A percentile compares a stretch with the other conserved stretches of the same genome.
Evolutionary conservation across 2,888 invertebrate genomes (phyloP).

Genomic region (Thymelicus lineola): DNA sequence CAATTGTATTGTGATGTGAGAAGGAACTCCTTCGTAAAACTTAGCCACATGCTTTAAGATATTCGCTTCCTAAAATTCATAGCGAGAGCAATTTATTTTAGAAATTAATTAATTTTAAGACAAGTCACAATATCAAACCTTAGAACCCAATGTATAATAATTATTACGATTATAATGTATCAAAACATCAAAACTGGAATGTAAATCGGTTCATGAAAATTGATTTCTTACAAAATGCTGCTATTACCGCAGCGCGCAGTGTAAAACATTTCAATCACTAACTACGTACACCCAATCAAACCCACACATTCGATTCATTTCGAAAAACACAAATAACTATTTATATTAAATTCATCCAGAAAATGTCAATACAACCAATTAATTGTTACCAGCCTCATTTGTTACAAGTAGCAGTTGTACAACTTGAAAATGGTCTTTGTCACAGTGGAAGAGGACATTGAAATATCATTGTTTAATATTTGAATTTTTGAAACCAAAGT

Average conservation of each 20-base stretch:
- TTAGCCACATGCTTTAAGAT: constrained; percentile 45
- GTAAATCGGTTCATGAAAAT: constrained; percentile 55
- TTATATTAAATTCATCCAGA: background rate
- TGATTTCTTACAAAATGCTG: constrained; percentile 19
- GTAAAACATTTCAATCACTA: constrained; percentile 13
- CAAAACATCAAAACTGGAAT: constrained; percentile 59
- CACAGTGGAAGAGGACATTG: background rate
- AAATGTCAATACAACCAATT: background rate
- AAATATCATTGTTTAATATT: too few species aligned
- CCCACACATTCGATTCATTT: background rate
- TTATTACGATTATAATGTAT: constrained; percentile 55
- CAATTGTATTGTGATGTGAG: background rate
- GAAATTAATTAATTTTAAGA: constrained; percentile 63
- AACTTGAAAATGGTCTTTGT: background rate
- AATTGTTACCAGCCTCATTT: background rate
- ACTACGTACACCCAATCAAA: constrained; percentile 13
- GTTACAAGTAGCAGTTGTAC: background rate
- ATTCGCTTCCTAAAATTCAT: constrained; percentile 60
- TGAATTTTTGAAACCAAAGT: too few species aligned
- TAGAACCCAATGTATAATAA: constrained; percentile 61
- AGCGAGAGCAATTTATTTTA: constrained; percentile 58
- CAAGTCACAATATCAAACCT: constrained; percentile 74
- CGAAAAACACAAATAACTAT: background rate
- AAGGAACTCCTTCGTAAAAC: constrained; percentile 37
- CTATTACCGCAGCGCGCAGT: background rate